Conservation (phyloP, 2,888 invertebrate genomes). For the Zaprionus obscuricornis region DNA sequence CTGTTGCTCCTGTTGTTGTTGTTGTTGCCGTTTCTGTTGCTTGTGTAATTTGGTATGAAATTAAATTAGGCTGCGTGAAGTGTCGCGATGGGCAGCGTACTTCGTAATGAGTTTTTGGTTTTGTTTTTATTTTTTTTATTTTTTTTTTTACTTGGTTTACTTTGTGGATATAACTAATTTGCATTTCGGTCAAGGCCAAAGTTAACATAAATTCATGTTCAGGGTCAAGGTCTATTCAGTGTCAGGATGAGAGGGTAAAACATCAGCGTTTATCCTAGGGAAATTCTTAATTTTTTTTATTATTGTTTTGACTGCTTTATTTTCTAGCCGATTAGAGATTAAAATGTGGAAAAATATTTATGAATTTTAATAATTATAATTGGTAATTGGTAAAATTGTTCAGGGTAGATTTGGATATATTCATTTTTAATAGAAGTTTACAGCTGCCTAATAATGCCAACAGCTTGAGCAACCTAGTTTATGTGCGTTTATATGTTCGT, state of each 20-base stretch:
- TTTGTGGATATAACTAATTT: conserved; percentile 61
- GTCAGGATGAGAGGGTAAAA: no score
- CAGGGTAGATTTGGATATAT: no score
- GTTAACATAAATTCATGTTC: conserved; percentile 54
- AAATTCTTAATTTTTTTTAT: no score
- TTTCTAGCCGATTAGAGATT: no score
- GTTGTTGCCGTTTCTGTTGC: conserved; percentile 1
- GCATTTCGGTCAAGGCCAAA: conserved; percentile 76
- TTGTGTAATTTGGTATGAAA: conserved; percentile 73
- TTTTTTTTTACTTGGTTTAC: conserved; percentile 32
- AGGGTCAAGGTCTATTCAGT: conserved; percentile 26
- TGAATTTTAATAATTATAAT: no score
- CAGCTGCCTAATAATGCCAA: no score
- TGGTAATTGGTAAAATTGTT: no score
- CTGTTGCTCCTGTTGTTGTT: conserved; percentile 6
- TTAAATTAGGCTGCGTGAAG: conserved; percentile 61
- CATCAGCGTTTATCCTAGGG: neutral
- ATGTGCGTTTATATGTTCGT: no score
- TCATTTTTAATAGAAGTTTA: no score
- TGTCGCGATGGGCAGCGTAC: conserved; percentile 25
- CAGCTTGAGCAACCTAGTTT: no score
- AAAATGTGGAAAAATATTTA: no score
- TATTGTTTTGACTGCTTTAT: no score
- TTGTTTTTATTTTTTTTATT: conserved; percentile 32
- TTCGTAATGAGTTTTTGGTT: conserved; percentile 61